Percentiles rank a stretch among this genome's conserved stretches.
Conservation (phyloP, 2,888 invertebrate species). For the Tyria jacobaeae region DNA sequence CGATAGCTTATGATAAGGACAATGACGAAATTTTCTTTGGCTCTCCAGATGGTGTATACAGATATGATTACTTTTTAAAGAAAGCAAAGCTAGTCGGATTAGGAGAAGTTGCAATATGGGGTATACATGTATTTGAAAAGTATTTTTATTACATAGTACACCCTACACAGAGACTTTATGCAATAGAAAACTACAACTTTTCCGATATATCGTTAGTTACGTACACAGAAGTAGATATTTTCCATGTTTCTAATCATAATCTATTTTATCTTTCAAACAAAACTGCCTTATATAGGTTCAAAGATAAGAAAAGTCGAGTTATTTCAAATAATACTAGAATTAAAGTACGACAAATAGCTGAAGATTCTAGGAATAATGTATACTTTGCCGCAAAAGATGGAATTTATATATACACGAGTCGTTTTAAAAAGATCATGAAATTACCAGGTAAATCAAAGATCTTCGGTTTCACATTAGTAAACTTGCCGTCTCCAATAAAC, state of each 20-base stretch:
- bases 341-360: slow-evolving; percentile 7
- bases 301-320: no score
- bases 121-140: background rate
- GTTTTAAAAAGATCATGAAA: background rate
- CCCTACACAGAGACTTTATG: slow-evolving; percentile 7
- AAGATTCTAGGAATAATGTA: background rate
- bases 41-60: background rate
- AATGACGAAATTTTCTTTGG: slow-evolving; percentile 10
- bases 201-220: background rate
- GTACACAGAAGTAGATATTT: slow-evolving; percentile 9
- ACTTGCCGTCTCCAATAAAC: background rate
- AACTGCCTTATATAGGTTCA: background rate
- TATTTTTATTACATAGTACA: slow-evolving; percentile 4
- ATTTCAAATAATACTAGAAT: background rate
- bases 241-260: background rate
- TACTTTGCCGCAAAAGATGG: slow-evolving; percentile 6
- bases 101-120: background rate
- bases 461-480: slow-evolving; percentile 8
- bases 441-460: background rate
- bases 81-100: slow-evolving; percentile 1
- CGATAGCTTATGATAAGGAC: slow-evolving; percentile 7
- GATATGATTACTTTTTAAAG: slow-evolving; percentile 4
- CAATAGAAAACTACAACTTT: background rate
- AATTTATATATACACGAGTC: background rate
- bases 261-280: background rate